Conservation (phyloP, 2,113 vertebrate genomes). For the Beaufortia kweichowensis region DNA sequence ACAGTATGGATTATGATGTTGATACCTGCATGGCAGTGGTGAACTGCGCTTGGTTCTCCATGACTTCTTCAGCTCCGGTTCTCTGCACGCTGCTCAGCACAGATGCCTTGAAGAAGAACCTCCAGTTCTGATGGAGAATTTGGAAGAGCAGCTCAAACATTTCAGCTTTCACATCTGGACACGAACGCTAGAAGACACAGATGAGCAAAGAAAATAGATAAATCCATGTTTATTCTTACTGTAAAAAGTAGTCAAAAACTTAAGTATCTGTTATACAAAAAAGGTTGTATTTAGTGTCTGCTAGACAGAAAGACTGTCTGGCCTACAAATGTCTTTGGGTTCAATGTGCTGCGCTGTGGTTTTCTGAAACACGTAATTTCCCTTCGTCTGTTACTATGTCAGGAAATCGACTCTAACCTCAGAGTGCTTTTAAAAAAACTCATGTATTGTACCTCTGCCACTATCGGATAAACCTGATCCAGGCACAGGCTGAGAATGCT, state of each 20-base stretch:
- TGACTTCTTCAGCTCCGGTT: conserved; percentile 84
- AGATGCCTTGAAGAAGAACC: conserved; percentile 95
- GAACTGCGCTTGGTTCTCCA: conserved; percentile 97
- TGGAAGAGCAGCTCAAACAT: conserved; percentile 96
- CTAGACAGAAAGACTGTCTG: neutral
- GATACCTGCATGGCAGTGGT: conserved; percentile 94
- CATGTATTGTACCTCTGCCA: conserved; percentile 83
- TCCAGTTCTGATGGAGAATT: conserved; percentile 96
- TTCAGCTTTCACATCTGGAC: conserved; percentile 94
- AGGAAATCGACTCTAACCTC: too few relatives aligned
- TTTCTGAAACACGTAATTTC: neutral
- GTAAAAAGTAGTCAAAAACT: too few relatives aligned
- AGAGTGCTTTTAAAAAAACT: too few relatives aligned
- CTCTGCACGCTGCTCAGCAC: conserved; percentile 91
- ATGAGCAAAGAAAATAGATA: neutral
- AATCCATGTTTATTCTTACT: neutral
- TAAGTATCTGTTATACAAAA: too few relatives aligned
- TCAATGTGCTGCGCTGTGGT: neutral
- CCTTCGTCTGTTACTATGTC: neutral
- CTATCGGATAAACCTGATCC: conserved; percentile 98
- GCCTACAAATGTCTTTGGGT: too few relatives aligned
- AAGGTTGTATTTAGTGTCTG: neutral
- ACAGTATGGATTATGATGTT: too few relatives aligned
- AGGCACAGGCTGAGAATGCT: conserved; percentile 94
- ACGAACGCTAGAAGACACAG: conserved; percentile 79